These are phyloP conservation scores for Myotis lucifugus DNA, from an alignment of 2,113 vertebrate genomes.

Conservation along the genomic window DNA sequence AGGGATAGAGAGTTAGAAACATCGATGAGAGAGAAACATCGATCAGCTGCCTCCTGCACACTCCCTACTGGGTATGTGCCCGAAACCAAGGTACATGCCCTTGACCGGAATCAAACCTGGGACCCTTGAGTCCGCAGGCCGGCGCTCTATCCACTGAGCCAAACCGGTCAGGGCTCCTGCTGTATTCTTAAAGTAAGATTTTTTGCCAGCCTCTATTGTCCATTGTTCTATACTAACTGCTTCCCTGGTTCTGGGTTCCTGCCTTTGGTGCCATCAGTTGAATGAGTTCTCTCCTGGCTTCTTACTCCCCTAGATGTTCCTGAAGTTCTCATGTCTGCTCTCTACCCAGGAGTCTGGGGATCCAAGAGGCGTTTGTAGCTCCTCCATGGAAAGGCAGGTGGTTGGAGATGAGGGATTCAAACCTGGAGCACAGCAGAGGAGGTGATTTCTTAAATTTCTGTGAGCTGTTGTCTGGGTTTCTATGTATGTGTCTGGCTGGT, in stretches of 20 bases:
- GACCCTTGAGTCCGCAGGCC: no score
- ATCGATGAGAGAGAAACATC: no score
- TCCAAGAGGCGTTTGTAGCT: no score
- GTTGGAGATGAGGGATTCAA: not conserved
- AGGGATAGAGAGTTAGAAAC: no score
- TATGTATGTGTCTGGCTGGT: not conserved
- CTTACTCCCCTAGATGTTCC: not conserved
- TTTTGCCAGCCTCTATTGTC: not conserved
- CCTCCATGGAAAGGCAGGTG: not conserved
- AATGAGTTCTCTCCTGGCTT: not conserved
- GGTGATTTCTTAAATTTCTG: not conserved
- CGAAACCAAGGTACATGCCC: no score
- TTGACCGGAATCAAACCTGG: no score
- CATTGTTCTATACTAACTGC: not conserved
- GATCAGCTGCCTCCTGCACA: no score
- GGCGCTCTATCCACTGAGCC: no score
- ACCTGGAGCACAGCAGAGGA: not conserved
- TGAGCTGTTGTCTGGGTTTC: not conserved
- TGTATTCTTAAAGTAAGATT: not conserved
- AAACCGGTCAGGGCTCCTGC: no score
- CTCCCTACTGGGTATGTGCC: no score
- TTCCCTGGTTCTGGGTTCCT: no score
- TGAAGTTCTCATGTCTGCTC: not conserved
- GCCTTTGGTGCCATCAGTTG: not conserved
- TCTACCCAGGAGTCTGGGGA: not conserved